A percentile compares a stretch with the other conserved stretches of the same genome.
Evolutionary conservation across 1,140 invertebrate genomes (phyloP).

Genomic region (Druon quercuslanigerum): DNA sequence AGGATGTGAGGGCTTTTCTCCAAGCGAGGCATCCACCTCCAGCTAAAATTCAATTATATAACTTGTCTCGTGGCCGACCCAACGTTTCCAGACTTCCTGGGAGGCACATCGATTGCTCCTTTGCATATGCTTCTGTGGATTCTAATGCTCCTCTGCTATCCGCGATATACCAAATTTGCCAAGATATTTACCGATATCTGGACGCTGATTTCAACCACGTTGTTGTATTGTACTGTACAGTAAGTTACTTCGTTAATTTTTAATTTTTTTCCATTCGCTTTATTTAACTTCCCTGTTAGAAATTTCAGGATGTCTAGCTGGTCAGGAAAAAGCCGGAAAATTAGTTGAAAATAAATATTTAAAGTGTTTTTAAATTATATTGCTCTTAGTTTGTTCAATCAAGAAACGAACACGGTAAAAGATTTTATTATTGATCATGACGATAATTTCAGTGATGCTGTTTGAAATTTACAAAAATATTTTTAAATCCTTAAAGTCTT

Average conservation of each 20-base stretch:
- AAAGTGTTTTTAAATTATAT: no score
- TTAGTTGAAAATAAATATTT: no score
- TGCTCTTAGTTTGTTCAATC: no score
- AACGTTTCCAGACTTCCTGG: slow-evolving; percentile 72
- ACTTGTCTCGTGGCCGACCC: slow-evolving; percentile 81
- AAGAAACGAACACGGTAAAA: no score
- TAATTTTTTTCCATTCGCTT: background rate
- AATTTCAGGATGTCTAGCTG: no score
- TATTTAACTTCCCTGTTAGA: no score
- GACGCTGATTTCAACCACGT: slow-evolving; percentile 86
- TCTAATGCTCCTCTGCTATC: slow-evolving; percentile 85
- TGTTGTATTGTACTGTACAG: slow-evolving; percentile 91
- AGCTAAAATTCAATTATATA: slow-evolving; percentile 87
- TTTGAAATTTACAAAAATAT: no score
- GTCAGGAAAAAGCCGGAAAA: no score
- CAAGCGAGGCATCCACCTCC: slow-evolving; percentile 83
- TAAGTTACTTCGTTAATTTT: slow-evolving; percentile 72
- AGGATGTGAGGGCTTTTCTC: slow-evolving; percentile 88
- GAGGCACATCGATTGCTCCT: slow-evolving; percentile 80
- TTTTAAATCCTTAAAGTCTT: no score
- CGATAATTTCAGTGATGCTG: no score
- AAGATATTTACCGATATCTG: slow-evolving; percentile 92
- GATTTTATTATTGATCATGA: no score
- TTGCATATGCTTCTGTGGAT: slow-evolving; percentile 78
- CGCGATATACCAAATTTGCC: slow-evolving; percentile 87